phyloP scores from a whole-genome alignment of 2,113 vertebrate genomes.

The Pterocles burchelli region DNA sequence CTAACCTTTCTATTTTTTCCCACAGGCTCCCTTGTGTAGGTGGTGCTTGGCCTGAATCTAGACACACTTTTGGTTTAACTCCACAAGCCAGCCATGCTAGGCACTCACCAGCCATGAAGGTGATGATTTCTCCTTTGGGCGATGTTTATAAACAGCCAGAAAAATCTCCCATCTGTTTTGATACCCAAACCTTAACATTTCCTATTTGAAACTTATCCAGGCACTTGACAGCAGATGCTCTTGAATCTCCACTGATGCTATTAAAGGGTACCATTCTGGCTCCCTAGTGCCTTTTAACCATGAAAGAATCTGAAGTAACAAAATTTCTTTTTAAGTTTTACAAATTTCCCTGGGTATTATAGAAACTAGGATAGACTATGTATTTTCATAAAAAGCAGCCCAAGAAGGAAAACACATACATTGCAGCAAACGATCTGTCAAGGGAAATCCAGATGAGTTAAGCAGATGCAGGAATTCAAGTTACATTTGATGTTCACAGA shows the following conservation, averaged over 20 bases:
- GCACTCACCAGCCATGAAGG: background rate
- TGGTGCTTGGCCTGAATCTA: background rate
- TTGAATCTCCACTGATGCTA: background rate
- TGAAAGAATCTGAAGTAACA: conserved; percentile 8
- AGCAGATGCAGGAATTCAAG: conserved; percentile 71
- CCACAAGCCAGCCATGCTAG: background rate
- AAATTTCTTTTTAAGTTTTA: conserved; percentile 49
- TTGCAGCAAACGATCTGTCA: conserved; percentile 67
- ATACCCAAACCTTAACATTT: background rate
- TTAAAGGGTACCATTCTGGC: background rate
- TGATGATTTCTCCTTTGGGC: background rate
- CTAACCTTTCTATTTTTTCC: conserved; percentile 63
- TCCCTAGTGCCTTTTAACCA: conserved; percentile 22
- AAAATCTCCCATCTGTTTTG: background rate
- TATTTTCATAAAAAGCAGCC: conserved; percentile 71
- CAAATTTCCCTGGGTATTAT: conserved; percentile 31
- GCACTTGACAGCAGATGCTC: background rate
- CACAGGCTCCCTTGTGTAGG: background rate
- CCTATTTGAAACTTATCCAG: background rate
- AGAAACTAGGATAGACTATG: conserved; percentile 46
- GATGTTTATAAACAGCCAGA: background rate
- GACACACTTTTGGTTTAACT: background rate
- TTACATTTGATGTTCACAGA: conserved; percentile 62
- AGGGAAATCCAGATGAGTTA: conserved; percentile 71
- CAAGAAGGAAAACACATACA: conserved; percentile 65